These are phyloP conservation scores for Vespertilio murinus DNA, from an alignment of 2,797 vertebrate genomes.

Conservation along the genomic window DNA sequence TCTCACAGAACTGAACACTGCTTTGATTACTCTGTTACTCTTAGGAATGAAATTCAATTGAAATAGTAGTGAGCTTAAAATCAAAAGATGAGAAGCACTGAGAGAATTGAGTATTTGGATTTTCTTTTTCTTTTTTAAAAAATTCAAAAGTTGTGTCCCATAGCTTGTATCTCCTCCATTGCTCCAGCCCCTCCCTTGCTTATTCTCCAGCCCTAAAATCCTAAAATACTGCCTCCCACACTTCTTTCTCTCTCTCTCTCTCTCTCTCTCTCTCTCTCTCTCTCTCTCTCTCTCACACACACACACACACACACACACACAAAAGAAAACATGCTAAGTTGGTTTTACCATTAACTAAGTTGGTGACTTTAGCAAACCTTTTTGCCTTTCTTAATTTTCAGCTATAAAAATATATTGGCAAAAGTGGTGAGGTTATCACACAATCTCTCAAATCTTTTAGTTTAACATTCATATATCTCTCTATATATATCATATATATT, in stretches of 20 bases:
- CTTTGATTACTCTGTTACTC: not conserved
- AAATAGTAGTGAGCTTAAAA: not conserved
- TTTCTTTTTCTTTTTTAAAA: not conserved
- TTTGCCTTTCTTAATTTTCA: not conserved
- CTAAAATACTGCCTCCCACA: not conserved
- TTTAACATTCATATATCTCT: not conserved
- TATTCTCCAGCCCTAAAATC: not conserved
- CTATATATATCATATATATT: not conserved
- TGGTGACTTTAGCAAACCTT: not conserved
- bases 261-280: no score
- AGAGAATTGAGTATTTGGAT: not conserved
- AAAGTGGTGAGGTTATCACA: not conserved
- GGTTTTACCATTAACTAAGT: not conserved
- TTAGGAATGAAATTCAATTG: constrained; percentile 17
- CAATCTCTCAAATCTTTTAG: not conserved
- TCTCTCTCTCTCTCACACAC: no score
- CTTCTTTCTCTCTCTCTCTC: no score
- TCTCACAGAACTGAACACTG: not conserved
- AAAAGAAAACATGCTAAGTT: not conserved
- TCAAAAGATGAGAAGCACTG: not conserved
- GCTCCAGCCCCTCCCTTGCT: not conserved
- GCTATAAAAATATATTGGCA: not conserved
- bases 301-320: not conserved
- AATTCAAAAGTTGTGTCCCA: not conserved
- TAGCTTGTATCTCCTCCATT: not conserved